Percentiles rank a stretch among this genome's conserved stretches.
These are phyloP conservation scores for Cryptocephalus primarius DNA, from an alignment of 2,888 invertebrate species.

Conservation along the genomic window DNA sequence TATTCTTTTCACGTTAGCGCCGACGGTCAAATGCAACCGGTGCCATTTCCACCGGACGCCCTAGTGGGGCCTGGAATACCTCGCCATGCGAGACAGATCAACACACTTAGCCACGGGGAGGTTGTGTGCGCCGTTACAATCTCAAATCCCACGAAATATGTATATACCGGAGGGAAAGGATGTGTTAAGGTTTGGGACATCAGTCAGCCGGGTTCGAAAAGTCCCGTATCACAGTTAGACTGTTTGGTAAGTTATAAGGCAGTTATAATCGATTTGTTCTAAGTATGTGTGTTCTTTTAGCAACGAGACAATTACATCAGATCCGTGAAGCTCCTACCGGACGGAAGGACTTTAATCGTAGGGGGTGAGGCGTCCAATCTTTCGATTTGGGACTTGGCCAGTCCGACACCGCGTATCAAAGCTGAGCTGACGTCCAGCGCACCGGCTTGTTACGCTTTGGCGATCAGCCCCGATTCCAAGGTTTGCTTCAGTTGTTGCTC, in stretches of 20 bases:
- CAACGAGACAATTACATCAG: slow-evolving; percentile 95
- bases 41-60: slow-evolving; percentile 92
- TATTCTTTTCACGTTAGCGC: slow-evolving; percentile 91
- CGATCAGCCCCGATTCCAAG: slow-evolving; percentile 94
- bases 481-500: slow-evolving; percentile 98
- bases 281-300: slow-evolving; percentile 35
- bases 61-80: slow-evolving; percentile 89
- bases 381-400: slow-evolving; percentile 91
- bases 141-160: slow-evolving; percentile 74
- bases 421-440: slow-evolving; percentile 84
- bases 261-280: background rate
- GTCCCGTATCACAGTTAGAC: slow-evolving; percentile 75
- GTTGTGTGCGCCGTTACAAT: slow-evolving; percentile 97
- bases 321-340: slow-evolving; percentile 88
- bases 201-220: slow-evolving; percentile 63
- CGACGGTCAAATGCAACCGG: slow-evolving; percentile 80
- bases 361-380: slow-evolving; percentile 94
- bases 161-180: slow-evolving; percentile 97
- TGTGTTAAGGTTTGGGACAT: slow-evolving; percentile 84
- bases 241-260: slow-evolving; percentile 51
- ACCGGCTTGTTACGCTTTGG: slow-evolving; percentile 95
- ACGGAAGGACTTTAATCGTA: slow-evolving; percentile 88
- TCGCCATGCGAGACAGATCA: slow-evolving; percentile 78
- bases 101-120: slow-evolving; percentile 88
- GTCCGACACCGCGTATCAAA: slow-evolving; percentile 84